Base-by-base conservation (phyloP, 2,113 vertebrate genomes). In the Apodemus sylvaticus region DNA sequence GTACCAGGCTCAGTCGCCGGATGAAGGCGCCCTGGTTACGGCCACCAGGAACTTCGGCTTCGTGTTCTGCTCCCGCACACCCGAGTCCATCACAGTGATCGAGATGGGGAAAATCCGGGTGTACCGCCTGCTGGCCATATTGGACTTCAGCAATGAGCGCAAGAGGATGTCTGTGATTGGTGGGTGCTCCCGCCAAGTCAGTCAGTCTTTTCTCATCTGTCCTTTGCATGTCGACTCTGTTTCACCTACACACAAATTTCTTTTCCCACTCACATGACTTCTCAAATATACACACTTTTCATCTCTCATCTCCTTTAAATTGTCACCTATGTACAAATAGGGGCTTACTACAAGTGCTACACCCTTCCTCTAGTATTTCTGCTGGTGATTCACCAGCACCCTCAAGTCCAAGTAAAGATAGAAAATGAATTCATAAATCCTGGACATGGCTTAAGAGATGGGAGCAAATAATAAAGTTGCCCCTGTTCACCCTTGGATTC, bases 91-190 rank as follows among this genome's bases (percentile, higher is more conserved):
- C 97, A 99, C 98, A 0, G 71, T 99, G 0, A 81, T 99, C 24
- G 99, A 99, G 98, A 99, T 99, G 99, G 99, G 99, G 36, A 88
- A 77, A 89, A 97, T 97, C 9, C 98, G 98, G 92, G 95, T 98
- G 60, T 99, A 99, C 42, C 97, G 99, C 48, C 98, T 99, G 11
- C 98, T 99, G 94, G 99, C 99, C 14, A 98, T 99, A 94, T 98
- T 99, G 96, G 99, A 99, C 97, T 99, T 99, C 97, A 99, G 98
- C 97, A 99, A 99, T 0, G 98, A 99, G 74, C 99, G 99, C 97
- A 99, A 99, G 97, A 98, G 99, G 96, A 99, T 99, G 99, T 99
- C 99, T 66, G 99, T 99, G 60, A 99, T 99, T 85, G 99, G 99
- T 99, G 97, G 86, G 98, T 96, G 79, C 7, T 3, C 34, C 60